These are phyloP conservation scores for Rotaria macrura DNA, from an alignment of 2,888 invertebrate genomes.

Conservation along the genomic window DNA sequence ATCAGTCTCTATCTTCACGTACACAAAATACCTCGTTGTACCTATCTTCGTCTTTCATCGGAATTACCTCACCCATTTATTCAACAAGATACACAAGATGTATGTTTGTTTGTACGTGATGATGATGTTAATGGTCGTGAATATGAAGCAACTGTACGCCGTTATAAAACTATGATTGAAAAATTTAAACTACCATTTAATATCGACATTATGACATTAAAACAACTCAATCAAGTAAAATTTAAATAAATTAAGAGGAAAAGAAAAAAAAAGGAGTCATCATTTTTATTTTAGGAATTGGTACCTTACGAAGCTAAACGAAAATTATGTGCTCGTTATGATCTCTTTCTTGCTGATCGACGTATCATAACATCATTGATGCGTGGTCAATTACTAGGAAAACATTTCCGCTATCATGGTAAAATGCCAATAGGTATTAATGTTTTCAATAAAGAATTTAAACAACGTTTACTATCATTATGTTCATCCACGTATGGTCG, in stretches of 20 bases:
- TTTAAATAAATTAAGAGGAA: too few species aligned
- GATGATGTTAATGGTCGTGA: slow-evolving; percentile 4
- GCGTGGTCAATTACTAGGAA: slow-evolving; percentile 16
- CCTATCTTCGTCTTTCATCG: background rate
- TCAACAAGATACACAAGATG: background rate
- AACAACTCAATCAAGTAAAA: background rate
- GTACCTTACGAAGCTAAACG: slow-evolving; percentile 66
- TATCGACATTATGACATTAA: background rate
- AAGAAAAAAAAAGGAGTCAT: background rate
- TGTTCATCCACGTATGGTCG: background rate
- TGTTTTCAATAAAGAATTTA: slow-evolving; percentile 14
- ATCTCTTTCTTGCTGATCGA: slow-evolving; percentile 65
- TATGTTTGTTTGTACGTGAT: slow-evolving; percentile 17
- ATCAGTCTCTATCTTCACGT: slow-evolving; percentile 14
- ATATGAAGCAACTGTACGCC: background rate
- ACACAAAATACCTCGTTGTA: slow-evolving; percentile 20
- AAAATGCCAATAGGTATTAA: slow-evolving; percentile 17
- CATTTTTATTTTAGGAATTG: slow-evolving; percentile 55
- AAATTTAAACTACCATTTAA: slow-evolving; percentile 7
- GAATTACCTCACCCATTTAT: background rate
- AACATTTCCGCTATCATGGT: slow-evolving; percentile 11
- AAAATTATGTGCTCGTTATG: slow-evolving; percentile 65
- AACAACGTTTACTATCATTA: slow-evolving; percentile 1
- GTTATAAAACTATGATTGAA: background rate
- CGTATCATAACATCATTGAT: background rate